Evolutionary conservation across 2,113 vertebrate species (phyloP).

Genomic region (western clawed frog (Xenopus tropicalis)): UCB_Xtro_10.0 CM004448.2:10399001-10399500

Average conservation of each 20-base stretch:
- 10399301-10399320: not conserved
- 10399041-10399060: slow-evolving; percentile 8
- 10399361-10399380: too few relatives aligned
- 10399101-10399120: slow-evolving; percentile 19
- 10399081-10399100: slow-evolving; percentile 11
- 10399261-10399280: not conserved
- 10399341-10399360: too few relatives aligned
- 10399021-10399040: slow-evolving; percentile 20
- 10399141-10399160: slow-evolving; percentile 1
- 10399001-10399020: not conserved
- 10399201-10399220: not conserved
- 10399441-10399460: too few relatives aligned
- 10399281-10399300: not conserved
- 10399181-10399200: not conserved
- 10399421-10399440: too few relatives aligned
- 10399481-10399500: too few relatives aligned
- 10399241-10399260: not conserved
- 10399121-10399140: slow-evolving; percentile 2
- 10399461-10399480: too few relatives aligned
- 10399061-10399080: not conserved
- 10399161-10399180: not conserved
- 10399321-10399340: too few relatives aligned
- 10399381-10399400: too few relatives aligned
- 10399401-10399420: too few relatives aligned
- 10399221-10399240: not conserved